Evolutionary conservation across 64 coral and sea anemone species (phyloP), one percentile per base, ranked within the genome.

Genomic region (Astreopora myriophthalma): DNA sequence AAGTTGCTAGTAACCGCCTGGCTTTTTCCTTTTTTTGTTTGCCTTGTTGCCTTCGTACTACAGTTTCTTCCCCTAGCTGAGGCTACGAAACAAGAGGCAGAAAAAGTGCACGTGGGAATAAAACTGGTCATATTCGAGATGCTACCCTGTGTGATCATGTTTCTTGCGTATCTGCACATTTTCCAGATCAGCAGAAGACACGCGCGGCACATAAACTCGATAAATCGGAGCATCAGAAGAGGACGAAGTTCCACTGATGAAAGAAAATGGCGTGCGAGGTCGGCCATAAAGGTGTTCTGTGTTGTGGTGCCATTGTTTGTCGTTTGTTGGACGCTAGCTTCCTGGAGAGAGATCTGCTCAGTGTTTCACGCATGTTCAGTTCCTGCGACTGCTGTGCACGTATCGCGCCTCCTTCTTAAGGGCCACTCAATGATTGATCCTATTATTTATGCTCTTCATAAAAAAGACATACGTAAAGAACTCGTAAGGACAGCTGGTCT

Each of bases 351-450:
- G 28, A 81, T 88, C 20, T 93, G 91, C 33, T 51, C 30, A 5
- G 35, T 60, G 17, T 87, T 88, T 31, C 33, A 60, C 7, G 16
- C 49, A 17, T 93, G 85, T 40, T 23, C 39, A 40, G 74, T 93
- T 30, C 91, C 91, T 60, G 23, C 61, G 32, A 63, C 23, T 46
- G 30, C 86, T 32, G 85, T 71, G 13, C 85, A 93, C 24, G 44
- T 88, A 38, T 93, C 91, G 11, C 70, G 91, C 48, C 51, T 93
- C 34, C 91, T 93, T 79, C 85, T 93, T 34, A 93, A 93, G 75
- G 91, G 91, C 67, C 85, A 93, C 19, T 93, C 91, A 20, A 93
- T 93, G 91, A 87, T 88, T 1, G 91, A 93, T 58, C 91, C 91
- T 42, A 93, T 93, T 28, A 73, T 93, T 22, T 93, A 93, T 30